Percentiles rank a stretch among this genome's conserved stretches.
These are phyloP conservation scores for Daktulosphaira vitifoliae DNA, from an alignment of 1,140 invertebrate species.

Conservation along the genomic window DNA sequence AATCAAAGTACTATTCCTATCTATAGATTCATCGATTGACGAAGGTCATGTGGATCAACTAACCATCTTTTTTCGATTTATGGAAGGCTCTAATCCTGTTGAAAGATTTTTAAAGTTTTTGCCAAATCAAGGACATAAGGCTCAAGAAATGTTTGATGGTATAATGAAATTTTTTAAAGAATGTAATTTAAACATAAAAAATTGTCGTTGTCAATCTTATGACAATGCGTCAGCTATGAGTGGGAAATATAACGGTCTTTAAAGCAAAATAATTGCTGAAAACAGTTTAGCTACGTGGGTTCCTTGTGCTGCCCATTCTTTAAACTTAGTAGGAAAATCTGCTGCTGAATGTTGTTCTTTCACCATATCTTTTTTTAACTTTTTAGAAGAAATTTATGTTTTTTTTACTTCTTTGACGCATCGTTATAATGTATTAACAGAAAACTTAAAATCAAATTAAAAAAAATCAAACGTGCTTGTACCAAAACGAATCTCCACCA, in stretches of 20 bases:
- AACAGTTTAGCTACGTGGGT: slow-evolving; percentile 17
- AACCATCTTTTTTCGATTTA: neutral
- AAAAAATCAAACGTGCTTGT: too few species aligned
- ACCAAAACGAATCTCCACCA: too few species aligned
- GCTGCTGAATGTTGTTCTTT: slow-evolving; percentile 35
- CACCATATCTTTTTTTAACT: slow-evolving; percentile 13
- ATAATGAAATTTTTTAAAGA: neutral
- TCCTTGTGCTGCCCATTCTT: slow-evolving; percentile 41
- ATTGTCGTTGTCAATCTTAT: slow-evolving; percentile 39
- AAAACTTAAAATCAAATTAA: too few species aligned
- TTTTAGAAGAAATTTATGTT: slow-evolving; percentile 10
- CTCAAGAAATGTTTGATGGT: neutral
- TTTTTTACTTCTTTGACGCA: too few species aligned
- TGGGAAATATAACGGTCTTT: slow-evolving; percentile 39
- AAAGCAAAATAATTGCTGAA: slow-evolving; percentile 35
- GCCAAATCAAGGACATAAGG: neutral
- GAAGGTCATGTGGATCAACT: neutral
- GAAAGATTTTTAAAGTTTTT: slow-evolving; percentile 1
- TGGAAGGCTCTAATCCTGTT: neutral
- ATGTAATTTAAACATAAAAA: slow-evolving; percentile 19
- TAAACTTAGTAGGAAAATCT: slow-evolving; percentile 41
- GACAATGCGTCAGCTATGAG: slow-evolving; percentile 40
- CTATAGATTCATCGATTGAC: neutral
- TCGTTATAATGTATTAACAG: too few species aligned
- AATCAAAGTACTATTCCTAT: neutral